Evolutionary conservation across 2,797 vertebrate genomes (phyloP).

Genomic region (Eulemur rubriventer): DNA sequence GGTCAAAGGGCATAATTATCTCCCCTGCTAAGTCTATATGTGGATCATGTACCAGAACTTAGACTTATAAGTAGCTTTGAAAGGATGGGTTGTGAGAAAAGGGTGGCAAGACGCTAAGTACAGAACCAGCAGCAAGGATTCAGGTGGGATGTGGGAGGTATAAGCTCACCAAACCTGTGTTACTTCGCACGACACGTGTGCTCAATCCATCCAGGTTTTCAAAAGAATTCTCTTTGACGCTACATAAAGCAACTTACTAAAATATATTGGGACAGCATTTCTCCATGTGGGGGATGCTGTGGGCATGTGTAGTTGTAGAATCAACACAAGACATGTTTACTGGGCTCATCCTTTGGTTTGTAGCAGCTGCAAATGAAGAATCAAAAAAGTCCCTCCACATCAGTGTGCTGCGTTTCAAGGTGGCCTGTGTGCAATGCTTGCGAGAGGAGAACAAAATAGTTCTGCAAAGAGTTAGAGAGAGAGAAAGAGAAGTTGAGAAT

Average conservation of each 20-base stretch:
- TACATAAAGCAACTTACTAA: not conserved
- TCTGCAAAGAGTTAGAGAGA: rapidly evolving
- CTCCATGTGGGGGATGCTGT: not conserved
- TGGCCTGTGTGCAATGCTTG: not conserved
- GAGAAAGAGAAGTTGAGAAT: not conserved
- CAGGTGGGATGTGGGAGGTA: not conserved
- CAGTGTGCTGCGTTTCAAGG: not conserved
- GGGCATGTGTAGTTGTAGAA: not conserved
- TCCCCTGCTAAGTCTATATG: conserved; percentile 51
- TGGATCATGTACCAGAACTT: conserved; percentile 7
- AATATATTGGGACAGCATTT: not conserved
- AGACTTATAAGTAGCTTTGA: not conserved
- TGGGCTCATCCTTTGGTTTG: not conserved
- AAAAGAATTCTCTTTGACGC: not conserved
- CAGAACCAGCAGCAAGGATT: not conserved
- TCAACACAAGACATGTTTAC: not conserved
- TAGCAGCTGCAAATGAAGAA: not conserved
- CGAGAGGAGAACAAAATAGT: not conserved
- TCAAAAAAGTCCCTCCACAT: no score
- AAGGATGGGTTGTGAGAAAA: not conserved
- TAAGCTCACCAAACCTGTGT: not conserved
- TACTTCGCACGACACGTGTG: not conserved
- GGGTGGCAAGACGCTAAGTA: not conserved
- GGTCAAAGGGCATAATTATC: conserved; percentile 75
- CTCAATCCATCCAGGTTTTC: not conserved